Evolutionary conservation across 2,888 invertebrate genomes (phyloP), one percentile per base, ranked within the genome.

Genomic region (Mechanitis messenoides): DNA sequence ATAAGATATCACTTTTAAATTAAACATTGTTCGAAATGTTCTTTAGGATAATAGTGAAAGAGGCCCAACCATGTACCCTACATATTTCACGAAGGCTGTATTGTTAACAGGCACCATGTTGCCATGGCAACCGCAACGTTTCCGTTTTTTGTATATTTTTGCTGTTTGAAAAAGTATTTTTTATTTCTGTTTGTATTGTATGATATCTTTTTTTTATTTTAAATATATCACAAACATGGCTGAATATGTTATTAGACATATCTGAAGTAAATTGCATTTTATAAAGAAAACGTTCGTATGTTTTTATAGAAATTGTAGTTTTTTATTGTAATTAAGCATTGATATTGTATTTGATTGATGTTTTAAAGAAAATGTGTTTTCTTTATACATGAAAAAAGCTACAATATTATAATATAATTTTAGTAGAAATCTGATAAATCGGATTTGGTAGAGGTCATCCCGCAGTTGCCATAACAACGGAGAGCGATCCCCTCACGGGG

Each of bases 391-490:
- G 20, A 20, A 20, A 20, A 20, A 20, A 20, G 20, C 20, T 20
- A 42, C 42, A 42, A 9, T 9, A 9, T 9, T 11, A 7, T 9
- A 9, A 42, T 9, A 42, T 9, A 3, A 42, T 2, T 42, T 31
- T 20, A 47, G 20, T 31, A 31, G n/a, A 50, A 28, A 31, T 28
- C 11, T 11, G 50, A 31, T 28, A 31, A 11, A 31, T 11, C 59
- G 60, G 54, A 64, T 64, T 66, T 60, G 58, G 69, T 68, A 70
- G 70, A 73, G 74, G 67, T 70, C 66, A 66, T 71, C 42, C 42
- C 9, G 6, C 42, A 42, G 83, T 85, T 77, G 69, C 76, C 70
- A 81, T 81, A 75, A 77, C 61, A 73, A 85, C 83, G 68, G 68
- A 69, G 35, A 35, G 35, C 35, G 35, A 58, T 56, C 66, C 66